Evolutionary conservation across 2,888 invertebrate species (phyloP).

Genomic region (Caenorhabditis plicata): DNA sequence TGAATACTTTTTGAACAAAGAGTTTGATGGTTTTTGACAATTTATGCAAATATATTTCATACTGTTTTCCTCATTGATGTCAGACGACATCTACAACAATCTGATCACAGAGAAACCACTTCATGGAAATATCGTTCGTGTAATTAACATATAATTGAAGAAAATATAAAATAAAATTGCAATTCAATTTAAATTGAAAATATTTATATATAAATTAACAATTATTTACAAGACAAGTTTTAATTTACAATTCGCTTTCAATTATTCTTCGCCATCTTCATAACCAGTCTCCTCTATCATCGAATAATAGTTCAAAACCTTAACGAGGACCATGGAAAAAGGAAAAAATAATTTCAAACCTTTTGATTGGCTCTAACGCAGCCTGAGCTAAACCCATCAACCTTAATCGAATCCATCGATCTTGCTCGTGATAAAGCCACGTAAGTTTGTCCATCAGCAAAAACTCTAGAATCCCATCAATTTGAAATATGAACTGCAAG

Average conservation of each 20-base stretch:
- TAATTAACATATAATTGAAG: background rate
- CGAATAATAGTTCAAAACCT: conserved; percentile 33
- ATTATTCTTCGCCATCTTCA: conserved; percentile 8
- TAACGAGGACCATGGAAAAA: too few species aligned
- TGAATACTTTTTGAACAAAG: conserved; percentile 53
- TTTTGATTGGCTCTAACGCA: conserved; percentile 43
- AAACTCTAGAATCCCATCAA: conserved; percentile 73
- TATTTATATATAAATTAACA: too few species aligned
- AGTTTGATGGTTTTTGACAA: conserved; percentile 40
- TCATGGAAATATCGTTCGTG: too few species aligned
- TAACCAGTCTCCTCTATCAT: conserved; percentile 9
- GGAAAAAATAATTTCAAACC: conserved; percentile 15
- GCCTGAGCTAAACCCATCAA: conserved; percentile 41
- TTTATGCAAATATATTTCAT: conserved; percentile 54
- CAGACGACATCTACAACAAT: background rate
- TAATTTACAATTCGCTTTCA: too few species aligned
- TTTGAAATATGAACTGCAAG: conserved; percentile 67
- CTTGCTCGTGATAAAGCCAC: conserved; percentile 90
- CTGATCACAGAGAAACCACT: background rate
- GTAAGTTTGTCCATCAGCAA: conserved; percentile 94
- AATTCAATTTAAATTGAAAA: too few species aligned
- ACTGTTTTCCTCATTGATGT: too few species aligned
- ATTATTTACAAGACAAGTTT: too few species aligned
- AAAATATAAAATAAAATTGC: conserved; percentile 1
- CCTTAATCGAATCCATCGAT: conserved; percentile 71